Percentiles rank a stretch among this genome's conserved stretches.
Evolutionary conservation across 2,888 invertebrate species (phyloP).

Genomic region (Ceriagrion tenellum): DNA sequence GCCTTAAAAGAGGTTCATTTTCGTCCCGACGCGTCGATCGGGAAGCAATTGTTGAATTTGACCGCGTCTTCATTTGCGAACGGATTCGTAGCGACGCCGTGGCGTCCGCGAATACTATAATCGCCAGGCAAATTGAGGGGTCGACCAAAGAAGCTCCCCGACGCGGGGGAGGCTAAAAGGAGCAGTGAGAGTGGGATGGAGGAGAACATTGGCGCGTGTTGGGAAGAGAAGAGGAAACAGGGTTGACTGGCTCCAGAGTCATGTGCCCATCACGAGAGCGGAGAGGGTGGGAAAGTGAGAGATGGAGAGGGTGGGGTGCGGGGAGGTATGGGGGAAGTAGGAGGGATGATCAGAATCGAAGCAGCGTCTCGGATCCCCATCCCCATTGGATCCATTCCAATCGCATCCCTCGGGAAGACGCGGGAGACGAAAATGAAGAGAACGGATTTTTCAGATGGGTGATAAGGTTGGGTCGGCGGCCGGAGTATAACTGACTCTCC

Average conservation of each 20-base stretch:
- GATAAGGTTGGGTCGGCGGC: no score
- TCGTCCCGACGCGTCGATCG: no score
- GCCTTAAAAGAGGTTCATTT: no score
- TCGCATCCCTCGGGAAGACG: not conserved
- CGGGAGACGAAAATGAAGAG: not conserved
- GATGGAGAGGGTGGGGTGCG: not conserved
- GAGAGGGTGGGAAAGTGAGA: not conserved
- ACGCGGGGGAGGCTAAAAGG: not conserved
- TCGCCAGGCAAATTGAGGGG: not conserved
- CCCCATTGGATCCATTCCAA: not conserved
- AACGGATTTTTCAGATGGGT: not conserved
- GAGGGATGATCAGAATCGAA: not conserved
- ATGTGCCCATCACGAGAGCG: not conserved
- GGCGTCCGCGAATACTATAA: not conserved
- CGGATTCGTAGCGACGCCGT: not conserved
- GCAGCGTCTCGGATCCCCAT: not conserved
- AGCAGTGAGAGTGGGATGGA: not conserved
- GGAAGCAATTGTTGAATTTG: no score
- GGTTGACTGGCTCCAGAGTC: not conserved
- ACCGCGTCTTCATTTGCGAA: no score
- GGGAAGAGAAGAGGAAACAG: not conserved
- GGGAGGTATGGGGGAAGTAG: not conserved
- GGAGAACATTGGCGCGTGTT: not conserved
- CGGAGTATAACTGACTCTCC: no score
- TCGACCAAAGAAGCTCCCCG: not conserved